Percentiles rank a stretch among this genome's conserved stretches.
These are phyloP conservation scores for Corythornis cristatus DNA, from an alignment of 2,113 vertebrate species.

Conservation along the genomic window DNA sequence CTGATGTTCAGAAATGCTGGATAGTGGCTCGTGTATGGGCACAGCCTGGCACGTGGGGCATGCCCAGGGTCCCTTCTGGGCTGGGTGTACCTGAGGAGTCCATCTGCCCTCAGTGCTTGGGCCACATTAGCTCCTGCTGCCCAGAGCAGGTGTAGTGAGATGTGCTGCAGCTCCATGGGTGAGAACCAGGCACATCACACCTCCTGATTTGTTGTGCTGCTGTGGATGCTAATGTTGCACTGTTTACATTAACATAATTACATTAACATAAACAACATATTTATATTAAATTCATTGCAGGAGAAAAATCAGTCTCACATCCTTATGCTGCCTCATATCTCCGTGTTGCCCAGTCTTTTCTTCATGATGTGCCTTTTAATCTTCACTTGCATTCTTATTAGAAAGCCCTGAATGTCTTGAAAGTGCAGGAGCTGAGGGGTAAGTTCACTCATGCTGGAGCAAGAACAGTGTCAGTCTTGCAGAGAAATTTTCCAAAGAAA, in stretches of 20 bases:
- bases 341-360: background rate
- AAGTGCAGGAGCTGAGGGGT: background rate
- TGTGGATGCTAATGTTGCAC: background rate
- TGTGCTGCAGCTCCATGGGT: rapidly evolving
- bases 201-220: constrained; percentile 19
- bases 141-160: background rate
- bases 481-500: background rate
- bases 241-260: constrained; percentile 34
- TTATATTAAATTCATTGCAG: background rate
- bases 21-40: background rate
- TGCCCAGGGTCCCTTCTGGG: background rate
- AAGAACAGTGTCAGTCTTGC: background rate
- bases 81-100: rapidly evolving
- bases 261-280: constrained; percentile 56
- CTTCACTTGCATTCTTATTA: background rate
- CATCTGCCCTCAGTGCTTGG: rapidly evolving
- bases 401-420: background rate
- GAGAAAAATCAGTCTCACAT: background rate
- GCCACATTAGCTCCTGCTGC: rapidly evolving
- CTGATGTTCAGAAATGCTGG: background rate
- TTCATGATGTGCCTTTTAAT: background rate
- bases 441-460: background rate
- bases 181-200: background rate
- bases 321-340: background rate
- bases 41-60: rapidly evolving